Evolutionary conservation across 2,113 vertebrate genomes (phyloP), one percentile per base, ranked within the genome.

Genomic region (Apaloderma vittatum): DNA sequence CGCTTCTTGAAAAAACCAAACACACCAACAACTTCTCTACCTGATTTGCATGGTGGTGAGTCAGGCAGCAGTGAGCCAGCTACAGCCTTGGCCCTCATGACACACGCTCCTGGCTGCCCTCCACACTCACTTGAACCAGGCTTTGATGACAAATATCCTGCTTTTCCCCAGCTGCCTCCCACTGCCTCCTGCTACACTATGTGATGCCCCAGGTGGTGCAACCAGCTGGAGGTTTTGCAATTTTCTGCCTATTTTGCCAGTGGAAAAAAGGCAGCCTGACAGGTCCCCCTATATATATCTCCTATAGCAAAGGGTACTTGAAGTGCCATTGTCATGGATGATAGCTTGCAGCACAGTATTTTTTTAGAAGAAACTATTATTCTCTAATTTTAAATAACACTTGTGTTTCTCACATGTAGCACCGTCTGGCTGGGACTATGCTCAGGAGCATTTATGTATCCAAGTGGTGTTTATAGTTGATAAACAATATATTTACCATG

Each of bases 121-220:
- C 16, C 15, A n/a, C 2, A 0, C 32, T 68, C 6, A 5, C 43
- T 40, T 40, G 40, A 12, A 40, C 40, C 40, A 40, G 40, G 61
- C 61, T 7, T 3, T 22, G 51, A 21, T 12, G 83, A 79, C 3
- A 3, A 40, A 26, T 4, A 3, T 0, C 51, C 36, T 46, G 40
- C 71, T 2, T 5, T 5, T 45, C 23, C 63, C 51, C 65, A 40
- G 43, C 58, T 59, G 32, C 15, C 46, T 54, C 45, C 26, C 34
- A 12, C 12, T 6, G 4, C 45, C 30, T 14, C 8, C 4, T 55
- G 5, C 30, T 59, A 5, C 5, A 0, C 26, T 12, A 1, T 0
- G 3, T 4, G 4, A 2, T 34, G 29, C 43, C 12, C 9, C 3
- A 9, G 55, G 57, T 0, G 1, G 14, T 26, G 55, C 30, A 23